Evolutionary conservation across 2,797 vertebrate species (phyloP), one percentile per base, ranked within the genome.

Genomic region (Karalla daura): DNA sequence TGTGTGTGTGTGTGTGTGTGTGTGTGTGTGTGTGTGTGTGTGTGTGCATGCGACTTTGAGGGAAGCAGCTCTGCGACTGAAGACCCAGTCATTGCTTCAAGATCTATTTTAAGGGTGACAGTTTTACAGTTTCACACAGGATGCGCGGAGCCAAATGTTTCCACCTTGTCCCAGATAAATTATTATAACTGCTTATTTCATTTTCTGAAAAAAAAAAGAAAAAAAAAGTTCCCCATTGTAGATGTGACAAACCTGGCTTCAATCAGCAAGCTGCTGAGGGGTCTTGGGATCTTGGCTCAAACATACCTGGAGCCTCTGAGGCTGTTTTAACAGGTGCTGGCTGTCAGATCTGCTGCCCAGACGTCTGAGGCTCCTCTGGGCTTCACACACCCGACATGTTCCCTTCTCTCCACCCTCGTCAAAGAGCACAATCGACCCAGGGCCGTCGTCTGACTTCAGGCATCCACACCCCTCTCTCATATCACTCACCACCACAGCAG

Each of bases 311-410:
- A n/a, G n/a, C 4, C 43, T 53, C 30, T 49, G 18, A 51, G 21
- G 41, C 23, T 49, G 23, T 67, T 74, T 63, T 7, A 45, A 14
- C 56, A 74, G 78, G 39, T 70, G 46, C 46, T 46, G 5, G n/a
- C 54, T 44, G 56, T 70, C 62, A 58, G 36, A 11, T 50, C 45
- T 44, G 5, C 41, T 36, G 20, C 4, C 47, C 50, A 41, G 13
- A 39, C n/a, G n/a, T n/a, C n/a, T n/a, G n/a, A n/a, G n/a, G n/a
- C 44, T 52, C 21, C 40, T 52, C 37, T 20, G 27, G 23, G 58
- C 32, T 40, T 49, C 46, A 54, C 68, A 63, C 58, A 4, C 17
- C 25, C 30, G 5, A 27, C 17, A 36, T 7, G 30, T 18, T 21
- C 23, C 53, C 28, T 52, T 36, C 13, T 15, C 41, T 45, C n/a